Evolutionary conservation across 1,140 invertebrate species (phyloP).

Genomic region (Babylonia areolata): DNA sequence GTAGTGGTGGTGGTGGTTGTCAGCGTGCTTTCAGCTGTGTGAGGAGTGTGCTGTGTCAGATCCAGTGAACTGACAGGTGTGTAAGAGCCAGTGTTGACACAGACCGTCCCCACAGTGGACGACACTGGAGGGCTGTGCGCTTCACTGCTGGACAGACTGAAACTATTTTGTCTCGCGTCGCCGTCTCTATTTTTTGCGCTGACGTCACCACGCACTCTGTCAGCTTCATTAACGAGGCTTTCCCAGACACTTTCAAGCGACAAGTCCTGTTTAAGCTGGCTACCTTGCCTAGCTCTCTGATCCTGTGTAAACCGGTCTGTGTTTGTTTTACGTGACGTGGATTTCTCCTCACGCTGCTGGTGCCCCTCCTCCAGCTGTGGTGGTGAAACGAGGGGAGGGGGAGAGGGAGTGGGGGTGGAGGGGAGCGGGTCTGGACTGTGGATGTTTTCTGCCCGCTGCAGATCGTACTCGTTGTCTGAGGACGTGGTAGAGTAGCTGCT

Average conservation of each 20-base stretch:
- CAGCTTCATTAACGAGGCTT: not conserved
- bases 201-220: not conserved
- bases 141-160: not conserved
- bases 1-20: not conserved
- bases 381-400: not conserved
- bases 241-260: not conserved
- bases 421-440: not conserved
- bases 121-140: not conserved
- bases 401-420: not conserved
- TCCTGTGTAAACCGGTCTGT: not conserved
- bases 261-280: not conserved
- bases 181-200: not conserved
- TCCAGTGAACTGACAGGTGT: not conserved
- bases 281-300: too few species aligned
- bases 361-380: not conserved
- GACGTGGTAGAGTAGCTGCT: constrained; percentile 36
- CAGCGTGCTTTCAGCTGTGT: not conserved
- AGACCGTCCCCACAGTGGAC: not conserved
- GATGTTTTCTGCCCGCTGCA: constrained; percentile 21
- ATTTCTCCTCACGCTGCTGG: not conserved
- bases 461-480: constrained; percentile 37
- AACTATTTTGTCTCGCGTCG: not conserved
- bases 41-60: not conserved
- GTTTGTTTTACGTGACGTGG: not conserved
- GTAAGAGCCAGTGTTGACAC: not conserved